Evolutionary conservation across 1,140 invertebrate genomes (phyloP), one percentile per base, ranked within the genome.

Genomic region (Drosophila sp.): DNA sequence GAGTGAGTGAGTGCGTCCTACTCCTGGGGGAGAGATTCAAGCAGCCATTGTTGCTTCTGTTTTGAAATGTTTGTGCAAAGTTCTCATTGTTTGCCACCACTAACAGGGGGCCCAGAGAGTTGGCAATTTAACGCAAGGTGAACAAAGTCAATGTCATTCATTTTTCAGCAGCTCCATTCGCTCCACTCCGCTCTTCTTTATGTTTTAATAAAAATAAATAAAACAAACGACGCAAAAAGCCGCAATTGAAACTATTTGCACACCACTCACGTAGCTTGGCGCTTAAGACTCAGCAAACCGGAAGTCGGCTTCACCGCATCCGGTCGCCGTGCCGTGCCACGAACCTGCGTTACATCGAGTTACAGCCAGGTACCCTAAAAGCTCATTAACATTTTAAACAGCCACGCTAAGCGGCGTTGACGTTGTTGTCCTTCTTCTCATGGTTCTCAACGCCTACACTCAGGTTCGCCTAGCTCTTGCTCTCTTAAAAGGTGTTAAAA

Each of bases 171-270:
- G 67, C 67, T 75, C 66, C 69, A 66, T 70, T 72, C 63, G 70
- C 67, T 78, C 66, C 69, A 66, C 66, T 72, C 64, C 63, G 69
- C 66, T 17, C 73, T 70, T 80, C 80, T 89, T 89, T 89, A 90
- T 89, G 84, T 90, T 89, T 89, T 89, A 89, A 89, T 89, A 89
- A 90, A 89, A 89, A 90, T 90, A 89, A 89, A 89, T 89, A 89
- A 89, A 89, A 82, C 84, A 89, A 89, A 90, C 84, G 80, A 60
- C 54, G 80, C 80, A 78, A 70, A 50, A 84, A 90, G 85, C 84
- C 84, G 84, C 84, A 89, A 90, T 89, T 89, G 84, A 89, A 89
- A 89, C 80, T 89, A 89, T 89, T 89, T 90, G 85, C 84, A 89
- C 84, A 90, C 80, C 84, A 89, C 84, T 89, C 84, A 89, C 84